These are phyloP conservation scores for Tenthredo notha DNA, from an alignment of 2,888 invertebrate genomes.

Conservation along the genomic window DNA sequence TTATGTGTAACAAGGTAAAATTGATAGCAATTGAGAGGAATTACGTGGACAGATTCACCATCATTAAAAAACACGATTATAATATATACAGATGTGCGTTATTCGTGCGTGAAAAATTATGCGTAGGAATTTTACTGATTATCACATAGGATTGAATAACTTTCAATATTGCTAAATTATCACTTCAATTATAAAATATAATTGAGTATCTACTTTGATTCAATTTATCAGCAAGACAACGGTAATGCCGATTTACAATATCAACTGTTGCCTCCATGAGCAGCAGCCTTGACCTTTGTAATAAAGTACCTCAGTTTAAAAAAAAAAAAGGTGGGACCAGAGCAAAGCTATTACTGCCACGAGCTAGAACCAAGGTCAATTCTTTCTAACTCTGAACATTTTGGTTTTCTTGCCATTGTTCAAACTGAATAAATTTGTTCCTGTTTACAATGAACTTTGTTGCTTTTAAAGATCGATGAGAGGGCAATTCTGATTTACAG, in stretches of 20 bases:
- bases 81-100: not conserved
- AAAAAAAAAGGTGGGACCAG: slow-evolving; percentile 32
- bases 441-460: not conserved
- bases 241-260: not conserved
- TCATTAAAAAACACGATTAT: not conserved
- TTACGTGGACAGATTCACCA: not conserved
- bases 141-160: not conserved
- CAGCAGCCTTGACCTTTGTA: slow-evolving; percentile 26
- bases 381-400: slow-evolving; percentile 28
- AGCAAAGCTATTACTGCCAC: slow-evolving; percentile 27
- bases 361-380: slow-evolving; percentile 18
- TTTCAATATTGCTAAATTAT: not conserved
- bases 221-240: not conserved
- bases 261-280: not conserved
- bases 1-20: slow-evolving; percentile 14
- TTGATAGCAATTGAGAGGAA: slow-evolving; percentile 24
- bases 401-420: not conserved
- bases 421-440: not conserved
- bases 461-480: not conserved
- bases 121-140: not conserved
- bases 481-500: not conserved
- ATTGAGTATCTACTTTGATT: not conserved
- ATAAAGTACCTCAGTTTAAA: slow-evolving; percentile 30
- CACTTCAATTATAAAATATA: not conserved
- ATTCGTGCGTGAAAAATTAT: not conserved